Evolutionary conservation across 2,888 invertebrate species (phyloP).

Genomic region (Prionchulus punctatus): DNA sequence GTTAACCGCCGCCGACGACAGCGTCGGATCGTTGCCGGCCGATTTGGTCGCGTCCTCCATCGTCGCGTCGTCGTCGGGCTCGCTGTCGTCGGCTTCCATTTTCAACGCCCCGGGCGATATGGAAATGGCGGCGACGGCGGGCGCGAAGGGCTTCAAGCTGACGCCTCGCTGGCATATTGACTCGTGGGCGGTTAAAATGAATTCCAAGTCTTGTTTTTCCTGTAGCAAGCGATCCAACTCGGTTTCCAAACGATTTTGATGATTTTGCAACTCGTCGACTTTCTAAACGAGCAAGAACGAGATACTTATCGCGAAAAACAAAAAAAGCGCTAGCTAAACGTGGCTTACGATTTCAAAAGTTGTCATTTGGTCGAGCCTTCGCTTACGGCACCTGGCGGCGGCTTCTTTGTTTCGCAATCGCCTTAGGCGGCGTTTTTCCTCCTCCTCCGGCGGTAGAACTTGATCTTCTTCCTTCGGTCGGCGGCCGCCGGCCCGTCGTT

Average conservation of each 20-base stretch:
- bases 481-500: not conserved
- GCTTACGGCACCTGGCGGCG: slow-evolving; percentile 86
- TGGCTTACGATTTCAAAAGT: slow-evolving; percentile 60
- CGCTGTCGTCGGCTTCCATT: too few relatives aligned
- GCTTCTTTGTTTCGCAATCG: slow-evolving; percentile 91
- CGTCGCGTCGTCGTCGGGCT: too few relatives aligned
- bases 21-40: too few relatives aligned
- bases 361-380: slow-evolving; percentile 88
- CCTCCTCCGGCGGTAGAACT: slow-evolving; percentile 60
- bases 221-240: not conserved
- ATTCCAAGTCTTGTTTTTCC: not conserved
- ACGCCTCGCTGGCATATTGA: not conserved
- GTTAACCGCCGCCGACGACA: too few relatives aligned
- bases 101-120: too few relatives aligned
- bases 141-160: too few relatives aligned
- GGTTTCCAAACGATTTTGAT: not conserved
- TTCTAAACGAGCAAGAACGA: too few relatives aligned
- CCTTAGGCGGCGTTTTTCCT: slow-evolving; percentile 65
- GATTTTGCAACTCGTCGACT: not conserved
- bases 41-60: too few relatives aligned
- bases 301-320: too few relatives aligned
- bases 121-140: too few relatives aligned
- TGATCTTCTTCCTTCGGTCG: not conserved
- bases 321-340: too few relatives aligned
- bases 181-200: not conserved